These are phyloP conservation scores for Paratrypauchen microcephalus DNA, from an alignment of 2,797 vertebrate species.

Conservation along the genomic window DNA sequence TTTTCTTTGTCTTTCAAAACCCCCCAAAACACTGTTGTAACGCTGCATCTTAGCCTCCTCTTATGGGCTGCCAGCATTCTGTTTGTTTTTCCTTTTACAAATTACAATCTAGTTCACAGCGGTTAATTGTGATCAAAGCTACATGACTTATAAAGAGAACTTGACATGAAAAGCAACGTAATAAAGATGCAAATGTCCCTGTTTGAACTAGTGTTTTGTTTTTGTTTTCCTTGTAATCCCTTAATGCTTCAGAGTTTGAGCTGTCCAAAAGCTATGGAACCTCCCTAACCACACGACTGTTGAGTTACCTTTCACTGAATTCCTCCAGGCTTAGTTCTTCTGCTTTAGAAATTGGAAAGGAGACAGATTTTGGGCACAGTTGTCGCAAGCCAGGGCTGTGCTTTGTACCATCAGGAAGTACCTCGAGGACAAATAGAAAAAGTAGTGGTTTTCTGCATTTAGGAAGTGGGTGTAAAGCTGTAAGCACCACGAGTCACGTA, in stretches of 20 bases:
- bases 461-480: constrained; percentile 60
- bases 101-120: constrained; percentile 24
- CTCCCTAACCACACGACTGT: constrained; percentile 53
- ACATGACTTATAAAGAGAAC: constrained; percentile 29
- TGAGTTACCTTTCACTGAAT: constrained; percentile 53
- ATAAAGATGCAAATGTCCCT: constrained; percentile 41
- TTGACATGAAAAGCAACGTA: constrained; percentile 48
- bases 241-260: constrained; percentile 49
- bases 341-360: constrained; percentile 42
- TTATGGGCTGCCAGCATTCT: constrained; percentile 80
- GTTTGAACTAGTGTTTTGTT: constrained; percentile 43
- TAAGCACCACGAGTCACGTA: constrained; percentile 63
- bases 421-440: constrained; percentile 60
- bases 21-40: constrained; percentile 11
- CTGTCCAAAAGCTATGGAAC: constrained; percentile 27
- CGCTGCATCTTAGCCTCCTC: constrained; percentile 51
- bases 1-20: constrained; percentile 49
- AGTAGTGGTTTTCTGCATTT: constrained; percentile 66
- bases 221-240: constrained; percentile 40
- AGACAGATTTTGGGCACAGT: constrained; percentile 46
- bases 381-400: constrained; percentile 57
- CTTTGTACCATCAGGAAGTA: constrained; percentile 57
- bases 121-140: constrained; percentile 67
- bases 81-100: constrained; percentile 35
- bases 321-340: constrained; percentile 24